Evolutionary conservation across 1,140 invertebrate species (phyloP).

Genomic region (Ceratina calcarata): DNA sequence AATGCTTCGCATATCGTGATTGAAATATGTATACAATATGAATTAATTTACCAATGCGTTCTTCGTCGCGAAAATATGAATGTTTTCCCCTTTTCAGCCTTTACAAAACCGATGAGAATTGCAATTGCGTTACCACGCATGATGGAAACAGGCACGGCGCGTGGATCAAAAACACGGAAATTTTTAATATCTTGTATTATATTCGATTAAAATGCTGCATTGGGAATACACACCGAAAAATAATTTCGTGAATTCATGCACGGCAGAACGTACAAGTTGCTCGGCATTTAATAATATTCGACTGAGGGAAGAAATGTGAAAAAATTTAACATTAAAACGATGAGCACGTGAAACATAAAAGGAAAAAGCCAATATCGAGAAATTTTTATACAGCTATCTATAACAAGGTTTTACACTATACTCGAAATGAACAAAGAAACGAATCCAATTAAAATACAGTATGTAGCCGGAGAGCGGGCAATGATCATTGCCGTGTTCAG

Average conservation of each 20-base stretch:
- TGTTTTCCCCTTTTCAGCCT: neutral
- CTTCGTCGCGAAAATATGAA: neutral
- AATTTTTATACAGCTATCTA: neutral
- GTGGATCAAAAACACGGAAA: neutral
- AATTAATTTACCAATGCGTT: neutral
- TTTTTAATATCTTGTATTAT: neutral
- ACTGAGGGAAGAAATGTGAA: neutral
- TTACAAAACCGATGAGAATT: neutral
- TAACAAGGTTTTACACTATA: no score
- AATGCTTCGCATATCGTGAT: neutral
- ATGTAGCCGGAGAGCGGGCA: no score
- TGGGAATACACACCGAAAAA: neutral
- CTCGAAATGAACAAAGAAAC: no score
- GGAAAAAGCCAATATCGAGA: no score
- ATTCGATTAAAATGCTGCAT: neutral
- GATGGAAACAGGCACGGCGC: neutral
- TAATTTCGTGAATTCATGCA: neutral
- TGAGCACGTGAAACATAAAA: neutral
- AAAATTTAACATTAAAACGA: slow-evolving; percentile 5
- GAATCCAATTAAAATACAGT: no score
- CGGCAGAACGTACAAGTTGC: no score
- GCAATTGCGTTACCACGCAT: no score
- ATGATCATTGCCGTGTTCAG: no score
- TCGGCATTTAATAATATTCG: neutral
- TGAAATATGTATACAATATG: no score